Base-by-base conservation (phyloP, 2,113 vertebrate species). In the Trinectes maculatus region DNA sequence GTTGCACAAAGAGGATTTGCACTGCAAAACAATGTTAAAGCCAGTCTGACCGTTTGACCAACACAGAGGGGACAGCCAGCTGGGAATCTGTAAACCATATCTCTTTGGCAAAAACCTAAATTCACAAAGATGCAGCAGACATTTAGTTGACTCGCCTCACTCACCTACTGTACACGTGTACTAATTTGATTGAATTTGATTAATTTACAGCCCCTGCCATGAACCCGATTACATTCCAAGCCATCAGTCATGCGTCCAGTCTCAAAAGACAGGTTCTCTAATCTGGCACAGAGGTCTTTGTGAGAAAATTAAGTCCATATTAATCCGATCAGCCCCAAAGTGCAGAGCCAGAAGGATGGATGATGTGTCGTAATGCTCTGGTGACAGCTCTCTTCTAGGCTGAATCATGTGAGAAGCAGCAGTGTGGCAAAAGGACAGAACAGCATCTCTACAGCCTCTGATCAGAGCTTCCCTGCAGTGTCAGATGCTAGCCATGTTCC, bases 241-340 rank as follows among this genome's bases (percentile, higher is more conserved):
- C 6, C 36, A 46, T 63, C 70, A 65, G 71, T 83, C 85, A 77
- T 74, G 80, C 82, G 81, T 86, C 71, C 58, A 56, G 61, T 80
- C 64, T 71, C 68, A 75, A 63, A 69, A 59, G 56, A 59, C 63
- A 80, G 40, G 58, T 77, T 62, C 64, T 66, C 10, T 83, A 80
- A 89, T 87, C 80, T 66, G 59, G 58, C 54, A 60, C 53, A 47
- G 49, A 69, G 59, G 48, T 71, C 71, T 86, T 79, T 74, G 61
- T 52, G 71, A 59, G 13, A 13, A 22, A 11, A 87, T 79, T 26
- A 61, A 78, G 74, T 60, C 59, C 61, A 69, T 75, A 87, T 84
- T 90, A 89, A 89, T 88, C 82, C 46, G 52, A 89, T 89, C 85
- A 89, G 44, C 46, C 76, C 57, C 25, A 58, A 79, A 65, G 73